These are phyloP conservation scores for Leptinotarsa juncta DNA, from an alignment of 2,888 invertebrate species.

Conservation along the genomic window DNA sequence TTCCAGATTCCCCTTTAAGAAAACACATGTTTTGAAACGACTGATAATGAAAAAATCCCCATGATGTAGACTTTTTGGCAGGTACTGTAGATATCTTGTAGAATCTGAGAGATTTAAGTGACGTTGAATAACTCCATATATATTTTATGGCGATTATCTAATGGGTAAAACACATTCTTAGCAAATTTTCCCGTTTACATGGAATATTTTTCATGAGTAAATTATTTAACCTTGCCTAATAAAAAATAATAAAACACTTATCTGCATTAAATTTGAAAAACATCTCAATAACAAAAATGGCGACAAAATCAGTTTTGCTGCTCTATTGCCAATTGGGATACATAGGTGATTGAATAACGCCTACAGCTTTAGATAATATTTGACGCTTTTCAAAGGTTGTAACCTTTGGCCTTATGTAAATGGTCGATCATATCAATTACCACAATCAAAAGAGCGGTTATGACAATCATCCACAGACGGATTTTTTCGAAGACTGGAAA, in stretches of 20 bases:
- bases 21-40: no score
- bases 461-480: background rate
- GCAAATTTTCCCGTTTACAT: conserved; percentile 2
- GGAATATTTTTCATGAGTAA: background rate
- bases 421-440: background rate
- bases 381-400: background rate
- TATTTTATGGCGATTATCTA: background rate
- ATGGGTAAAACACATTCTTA: conserved; percentile 1
- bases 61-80: no score
- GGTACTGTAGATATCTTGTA: no score
- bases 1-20: no score
- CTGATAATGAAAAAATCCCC: no score
- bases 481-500: background rate
- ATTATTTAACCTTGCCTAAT: no score
- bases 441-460: background rate
- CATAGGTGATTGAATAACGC: background rate
- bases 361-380: conserved; percentile 2
- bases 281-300: background rate
- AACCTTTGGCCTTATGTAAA: conserved; percentile 2
- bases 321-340: background rate
- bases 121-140: no score
- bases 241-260: no score
- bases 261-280: no score
- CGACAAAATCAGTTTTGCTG: background rate
- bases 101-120: no score